phyloP scores from a whole-genome alignment of 2,888 invertebrate species.

The Melipona beecheii region DNA sequence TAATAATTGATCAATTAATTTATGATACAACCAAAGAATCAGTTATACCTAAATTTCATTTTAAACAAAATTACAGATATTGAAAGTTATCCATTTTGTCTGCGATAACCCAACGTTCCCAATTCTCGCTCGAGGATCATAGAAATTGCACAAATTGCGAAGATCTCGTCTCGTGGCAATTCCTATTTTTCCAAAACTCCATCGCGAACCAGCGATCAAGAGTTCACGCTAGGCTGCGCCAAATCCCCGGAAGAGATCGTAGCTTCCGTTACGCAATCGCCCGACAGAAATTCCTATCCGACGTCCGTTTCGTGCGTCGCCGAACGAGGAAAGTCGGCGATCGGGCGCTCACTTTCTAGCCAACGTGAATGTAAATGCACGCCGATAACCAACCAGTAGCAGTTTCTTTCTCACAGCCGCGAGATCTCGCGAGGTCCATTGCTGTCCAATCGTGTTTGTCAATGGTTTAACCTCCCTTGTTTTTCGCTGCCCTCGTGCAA shows the following conservation, averaged over 20 bases:
- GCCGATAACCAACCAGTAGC: constrained; percentile 38
- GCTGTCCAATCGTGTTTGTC: constrained; percentile 39
- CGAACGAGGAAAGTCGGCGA: constrained; percentile 22
- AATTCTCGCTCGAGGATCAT: no score
- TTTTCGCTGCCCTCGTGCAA: constrained; percentile 11
- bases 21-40: no score
- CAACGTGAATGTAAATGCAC: constrained; percentile 22
- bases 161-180: neutral
- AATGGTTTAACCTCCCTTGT: constrained; percentile 41
- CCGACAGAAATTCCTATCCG: constrained; percentile 37
- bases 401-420: constrained; percentile 14
- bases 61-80: neutral
- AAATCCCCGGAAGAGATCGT: neutral
- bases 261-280: constrained; percentile 41
- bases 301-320: neutral
- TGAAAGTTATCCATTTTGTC: neutral
- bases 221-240: neutral
- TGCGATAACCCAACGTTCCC: neutral
- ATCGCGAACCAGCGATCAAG: neutral
- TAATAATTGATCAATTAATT: no score
- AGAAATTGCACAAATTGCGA: no score
- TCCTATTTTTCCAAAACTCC: neutral
- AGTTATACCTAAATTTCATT: neutral
- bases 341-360: constrained; percentile 37
- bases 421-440: constrained; percentile 7